These are phyloP conservation scores for Leptocoma aspasia DNA, from an alignment of 2,113 vertebrate genomes.

Conservation along the genomic window DNA sequence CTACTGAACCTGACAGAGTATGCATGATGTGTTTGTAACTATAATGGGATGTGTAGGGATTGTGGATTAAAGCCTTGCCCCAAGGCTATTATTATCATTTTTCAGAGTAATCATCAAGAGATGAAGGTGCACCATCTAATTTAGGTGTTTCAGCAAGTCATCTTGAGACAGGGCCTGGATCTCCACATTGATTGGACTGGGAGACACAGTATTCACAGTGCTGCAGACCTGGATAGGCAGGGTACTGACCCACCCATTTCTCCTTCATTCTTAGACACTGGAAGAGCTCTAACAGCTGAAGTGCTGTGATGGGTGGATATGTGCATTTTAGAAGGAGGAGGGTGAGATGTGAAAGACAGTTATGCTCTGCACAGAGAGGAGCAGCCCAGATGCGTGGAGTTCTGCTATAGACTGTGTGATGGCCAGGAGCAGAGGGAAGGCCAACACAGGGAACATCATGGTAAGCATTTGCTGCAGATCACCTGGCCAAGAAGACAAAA, in stretches of 20 bases:
- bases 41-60: background rate
- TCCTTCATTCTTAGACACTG: background rate
- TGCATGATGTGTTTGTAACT: background rate
- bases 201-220: background rate
- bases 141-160: background rate
- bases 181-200: background rate
- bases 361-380: background rate
- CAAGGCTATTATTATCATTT: slow-evolving; percentile 13
- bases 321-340: background rate
- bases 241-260: background rate
- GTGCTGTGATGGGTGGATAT: background rate
- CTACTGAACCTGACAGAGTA: background rate
- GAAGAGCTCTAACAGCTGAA: background rate
- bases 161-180: background rate
- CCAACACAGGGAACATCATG: background rate
- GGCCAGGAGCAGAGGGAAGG: background rate
- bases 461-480: background rate
- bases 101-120: background rate
- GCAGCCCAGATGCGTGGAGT: background rate
- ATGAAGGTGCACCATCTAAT: background rate
- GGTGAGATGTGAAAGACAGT: background rate
- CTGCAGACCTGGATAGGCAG: background rate
- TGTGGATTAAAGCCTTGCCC: slow-evolving; percentile 31
- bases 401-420: background rate
- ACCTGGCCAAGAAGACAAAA: background rate